Conservation (phyloP, 2,888 invertebrate species). For the Dione vanillae region DNA sequence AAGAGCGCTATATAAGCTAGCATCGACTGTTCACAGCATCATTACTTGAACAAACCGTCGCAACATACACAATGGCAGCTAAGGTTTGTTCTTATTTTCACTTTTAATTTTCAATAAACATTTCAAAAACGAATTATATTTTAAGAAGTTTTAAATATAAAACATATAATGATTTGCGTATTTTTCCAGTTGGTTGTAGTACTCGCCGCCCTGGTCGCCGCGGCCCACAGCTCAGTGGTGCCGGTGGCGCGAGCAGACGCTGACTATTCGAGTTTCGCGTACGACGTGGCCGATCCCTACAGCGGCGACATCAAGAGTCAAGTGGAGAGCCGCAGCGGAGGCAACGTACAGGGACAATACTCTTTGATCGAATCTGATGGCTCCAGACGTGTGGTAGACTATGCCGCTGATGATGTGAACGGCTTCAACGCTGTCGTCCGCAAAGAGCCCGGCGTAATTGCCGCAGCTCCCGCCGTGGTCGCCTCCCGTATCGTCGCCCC, state of each 20-base stretch:
- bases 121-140: too few relatives aligned
- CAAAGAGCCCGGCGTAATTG: constrained; percentile 71
- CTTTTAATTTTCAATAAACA: neutral
- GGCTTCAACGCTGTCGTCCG: constrained; percentile 85
- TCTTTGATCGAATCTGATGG: constrained; percentile 85
- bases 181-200: constrained; percentile 72
- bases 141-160: too few relatives aligned
- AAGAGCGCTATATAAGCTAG: constrained; percentile 59
- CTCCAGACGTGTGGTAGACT: constrained; percentile 86
- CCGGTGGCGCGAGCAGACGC: constrained; percentile 68
- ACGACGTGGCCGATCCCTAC: constrained; percentile 78
- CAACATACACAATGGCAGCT: constrained; percentile 66
- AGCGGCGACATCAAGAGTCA: constrained; percentile 83
- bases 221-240: constrained; percentile 74
- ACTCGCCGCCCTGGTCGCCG: constrained; percentile 68
- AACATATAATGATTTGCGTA: neutral
- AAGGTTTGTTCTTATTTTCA: constrained; percentile 56
- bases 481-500: constrained; percentile 49
- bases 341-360: constrained; percentile 84
- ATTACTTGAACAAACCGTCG: constrained; percentile 61
- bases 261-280: constrained; percentile 78
- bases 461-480: constrained; percentile 50
- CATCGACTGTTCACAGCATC: constrained; percentile 51
- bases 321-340: constrained; percentile 86
- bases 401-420: constrained; percentile 72